Evolutionary conservation across 2,797 vertebrate species (phyloP).

Genomic region (Aratinga solstitialis): DNA sequence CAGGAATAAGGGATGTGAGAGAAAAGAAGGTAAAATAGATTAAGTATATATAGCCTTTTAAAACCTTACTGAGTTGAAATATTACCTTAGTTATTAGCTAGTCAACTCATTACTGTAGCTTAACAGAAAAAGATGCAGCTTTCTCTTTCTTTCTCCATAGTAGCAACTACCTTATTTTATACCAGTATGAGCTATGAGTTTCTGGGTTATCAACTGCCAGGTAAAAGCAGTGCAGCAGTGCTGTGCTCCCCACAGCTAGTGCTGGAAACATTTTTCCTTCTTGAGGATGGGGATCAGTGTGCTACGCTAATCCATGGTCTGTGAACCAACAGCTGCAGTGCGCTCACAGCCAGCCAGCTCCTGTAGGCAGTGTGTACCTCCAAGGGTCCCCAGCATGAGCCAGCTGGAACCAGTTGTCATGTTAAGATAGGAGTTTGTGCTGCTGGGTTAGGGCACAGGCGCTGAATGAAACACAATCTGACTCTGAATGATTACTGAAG

Average conservation of each 20-base stretch:
- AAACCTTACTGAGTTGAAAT: not conserved
- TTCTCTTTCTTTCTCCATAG: not conserved
- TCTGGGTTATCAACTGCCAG: not conserved
- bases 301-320: rapidly evolving
- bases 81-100: not conserved
- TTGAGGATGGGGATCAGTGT: not conserved
- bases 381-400: rapidly evolving
- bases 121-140: not conserved
- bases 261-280: not conserved
- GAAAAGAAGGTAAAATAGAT: not conserved
- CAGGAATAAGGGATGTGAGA: not conserved
- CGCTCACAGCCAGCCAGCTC: rapidly evolving
- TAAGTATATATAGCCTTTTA: not conserved
- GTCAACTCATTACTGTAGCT: not conserved
- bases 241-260: not conserved
- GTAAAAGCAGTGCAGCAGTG: not conserved
- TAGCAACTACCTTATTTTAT: not conserved
- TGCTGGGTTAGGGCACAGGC: not conserved
- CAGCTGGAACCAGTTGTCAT: not conserved
- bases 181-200: not conserved
- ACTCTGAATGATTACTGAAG: not conserved
- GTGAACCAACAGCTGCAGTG: not conserved
- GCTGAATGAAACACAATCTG: not conserved
- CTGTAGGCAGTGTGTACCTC: not conserved
- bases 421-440: not conserved